A percentile compares a stretch with the other conserved stretches of the same genome.
phyloP scores from a whole-genome alignment of 2,797 vertebrate species.

The Microctenopoma stevenorrisi region DNA sequence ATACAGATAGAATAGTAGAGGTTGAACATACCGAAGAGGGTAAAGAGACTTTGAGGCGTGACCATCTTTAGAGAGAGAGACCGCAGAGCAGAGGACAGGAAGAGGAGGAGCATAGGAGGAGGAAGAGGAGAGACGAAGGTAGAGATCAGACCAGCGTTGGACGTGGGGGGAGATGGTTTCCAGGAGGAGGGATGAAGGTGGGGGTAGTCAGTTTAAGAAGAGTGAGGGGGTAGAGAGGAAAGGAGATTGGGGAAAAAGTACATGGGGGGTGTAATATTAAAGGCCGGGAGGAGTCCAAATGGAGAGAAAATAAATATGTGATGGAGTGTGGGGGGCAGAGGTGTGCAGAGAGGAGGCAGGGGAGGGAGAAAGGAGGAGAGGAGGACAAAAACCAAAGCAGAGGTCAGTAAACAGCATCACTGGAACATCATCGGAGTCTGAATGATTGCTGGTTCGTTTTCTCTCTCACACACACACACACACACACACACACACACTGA shows the following conservation, averaged over 20 bases:
- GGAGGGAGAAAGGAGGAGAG: conserved; percentile 81
- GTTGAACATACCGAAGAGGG: conserved; percentile 99
- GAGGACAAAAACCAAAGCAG: conserved; percentile 85
- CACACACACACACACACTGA: conserved; percentile 59
- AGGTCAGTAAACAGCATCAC: conserved; percentile 82
- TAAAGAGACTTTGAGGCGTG: conserved; percentile 99
- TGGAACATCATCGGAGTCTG: conserved; percentile 80
- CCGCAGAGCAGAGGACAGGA: conserved; percentile 91
- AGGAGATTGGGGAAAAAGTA: conserved; percentile 44
- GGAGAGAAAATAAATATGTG: conserved; percentile 81
- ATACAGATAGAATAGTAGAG: conserved; percentile 87
- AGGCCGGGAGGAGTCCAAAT: conserved; percentile 25
- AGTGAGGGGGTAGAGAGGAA: conserved; percentile 13
- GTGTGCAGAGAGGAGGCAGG: conserved; percentile 79
- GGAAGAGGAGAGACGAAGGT: conserved; percentile 92
- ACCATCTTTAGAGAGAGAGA: conserved; percentile 98
- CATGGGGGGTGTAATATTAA: conserved; percentile 24
- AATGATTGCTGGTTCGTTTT: conserved; percentile 68
- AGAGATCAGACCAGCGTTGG: conserved; percentile 97
- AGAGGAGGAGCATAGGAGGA: conserved; percentile 95
- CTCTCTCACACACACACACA: conserved; percentile 28
- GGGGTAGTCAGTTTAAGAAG: conserved; percentile 29
- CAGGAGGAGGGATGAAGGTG: conserved; percentile 88
- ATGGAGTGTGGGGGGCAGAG: conserved; percentile 84
- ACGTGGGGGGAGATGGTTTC: conserved; percentile 89